Conservation (phyloP, 92 coral and sea anemone genomes). For the Phenganax stokvisi region DNA sequence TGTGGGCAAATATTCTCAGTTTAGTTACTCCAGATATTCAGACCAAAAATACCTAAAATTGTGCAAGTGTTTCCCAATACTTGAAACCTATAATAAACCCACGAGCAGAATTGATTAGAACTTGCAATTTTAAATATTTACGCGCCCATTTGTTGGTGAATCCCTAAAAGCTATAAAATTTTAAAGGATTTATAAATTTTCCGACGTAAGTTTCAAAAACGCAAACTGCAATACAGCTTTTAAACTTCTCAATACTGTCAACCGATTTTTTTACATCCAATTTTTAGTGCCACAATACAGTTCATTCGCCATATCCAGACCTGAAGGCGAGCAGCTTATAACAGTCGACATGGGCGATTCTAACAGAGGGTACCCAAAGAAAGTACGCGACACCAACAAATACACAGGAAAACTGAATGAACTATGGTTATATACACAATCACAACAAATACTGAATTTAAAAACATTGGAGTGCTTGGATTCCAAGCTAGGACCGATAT, state of each 20-base stretch:
- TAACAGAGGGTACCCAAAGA: neutral
- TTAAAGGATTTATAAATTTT: too few species aligned
- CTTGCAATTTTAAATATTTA: too few species aligned
- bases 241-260: too few species aligned
- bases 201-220: neutral
- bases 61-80: too few species aligned
- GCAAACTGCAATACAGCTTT: neutral
- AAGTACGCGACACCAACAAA: neutral
- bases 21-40: too few species aligned
- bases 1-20: too few species aligned
- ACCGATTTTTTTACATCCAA: neutral
- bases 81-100: too few species aligned
- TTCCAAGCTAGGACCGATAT: neutral
- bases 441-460: conserved; percentile 21
- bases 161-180: too few species aligned
- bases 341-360: neutral
- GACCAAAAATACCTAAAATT: too few species aligned
- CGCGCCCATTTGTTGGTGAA: too few species aligned
- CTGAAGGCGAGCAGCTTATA: neutral
- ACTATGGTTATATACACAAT: conserved; percentile 11
- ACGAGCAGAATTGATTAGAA: too few species aligned
- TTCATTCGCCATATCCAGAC: conserved; percentile 11
- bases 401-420: conserved; percentile 18
- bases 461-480: conserved; percentile 28
- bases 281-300: conserved; percentile 27